Conservation (phyloP, 2,888 invertebrate species). For the Cyclophora albipunctata region DNA sequence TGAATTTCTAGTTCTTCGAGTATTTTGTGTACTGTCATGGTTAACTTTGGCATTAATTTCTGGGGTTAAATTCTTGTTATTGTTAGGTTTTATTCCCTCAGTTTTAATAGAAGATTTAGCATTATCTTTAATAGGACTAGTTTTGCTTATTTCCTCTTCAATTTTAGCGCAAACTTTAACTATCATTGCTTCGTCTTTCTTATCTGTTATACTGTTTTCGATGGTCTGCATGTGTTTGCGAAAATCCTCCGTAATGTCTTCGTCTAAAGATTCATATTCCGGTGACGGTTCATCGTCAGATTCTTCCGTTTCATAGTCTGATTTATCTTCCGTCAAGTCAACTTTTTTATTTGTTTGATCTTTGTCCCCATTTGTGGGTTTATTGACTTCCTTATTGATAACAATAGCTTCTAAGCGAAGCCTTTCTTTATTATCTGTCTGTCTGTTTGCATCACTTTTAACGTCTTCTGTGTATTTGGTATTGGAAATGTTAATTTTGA, state of each 20-base stretch:
- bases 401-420: background rate
- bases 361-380: slow-evolving; percentile 1
- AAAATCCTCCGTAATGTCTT: slow-evolving; percentile 21
- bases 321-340: slow-evolving; percentile 2
- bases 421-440: background rate
- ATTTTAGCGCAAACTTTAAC: slow-evolving; percentile 19
- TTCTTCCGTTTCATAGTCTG: slow-evolving; percentile 11
- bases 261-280: slow-evolving; percentile 20
- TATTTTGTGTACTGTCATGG: no score
- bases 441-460: background rate
- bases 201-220: slow-evolving; percentile 16
- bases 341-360: background rate
- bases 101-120: no score
- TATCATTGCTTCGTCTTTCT: slow-evolving; percentile 18
- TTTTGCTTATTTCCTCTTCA: background rate
- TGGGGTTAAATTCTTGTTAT: no score
- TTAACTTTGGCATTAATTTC: no score
- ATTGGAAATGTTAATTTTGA: no score
- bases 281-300: slow-evolving; percentile 25
- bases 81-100: no score
- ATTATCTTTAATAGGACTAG: slow-evolving; percentile 7
- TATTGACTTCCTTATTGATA: background rate
- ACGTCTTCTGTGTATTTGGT: no score
- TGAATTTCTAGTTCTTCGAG: no score
- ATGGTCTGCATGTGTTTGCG: slow-evolving; percentile 20